phyloP scores from a whole-genome alignment of 2,888 invertebrate species.

The Pteria penguin region DNA sequence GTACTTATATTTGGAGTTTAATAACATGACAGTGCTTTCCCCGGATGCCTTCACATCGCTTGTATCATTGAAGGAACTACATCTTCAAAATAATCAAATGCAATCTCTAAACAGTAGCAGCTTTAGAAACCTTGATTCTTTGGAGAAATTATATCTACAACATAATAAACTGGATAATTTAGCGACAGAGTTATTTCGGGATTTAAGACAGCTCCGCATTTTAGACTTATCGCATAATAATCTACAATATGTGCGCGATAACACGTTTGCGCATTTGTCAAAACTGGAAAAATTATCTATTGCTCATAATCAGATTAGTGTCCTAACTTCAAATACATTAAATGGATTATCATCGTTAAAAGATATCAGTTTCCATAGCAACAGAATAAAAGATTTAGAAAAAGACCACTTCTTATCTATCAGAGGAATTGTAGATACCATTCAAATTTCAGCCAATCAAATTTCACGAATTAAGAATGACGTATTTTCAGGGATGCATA shows the following conservation, averaged over 20 bases:
- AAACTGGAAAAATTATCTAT: slow-evolving; percentile 47
- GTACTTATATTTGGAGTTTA: slow-evolving; percentile 52
- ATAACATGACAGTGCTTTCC: slow-evolving; percentile 48
- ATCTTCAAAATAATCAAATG: slow-evolving; percentile 50
- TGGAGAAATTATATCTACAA: slow-evolving; percentile 51
- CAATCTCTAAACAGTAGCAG: slow-evolving; percentile 44
- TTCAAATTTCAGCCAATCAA: slow-evolving; percentile 54
- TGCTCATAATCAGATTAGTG: slow-evolving; percentile 49
- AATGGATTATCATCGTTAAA: slow-evolving; percentile 50
- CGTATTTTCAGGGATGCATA: slow-evolving; percentile 56
- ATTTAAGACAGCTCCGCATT: slow-evolving; percentile 44
- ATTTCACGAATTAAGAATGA: slow-evolving; percentile 49
- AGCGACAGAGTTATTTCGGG: slow-evolving; percentile 48
- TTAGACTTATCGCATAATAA: slow-evolving; percentile 57
- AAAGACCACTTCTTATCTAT: slow-evolving; percentile 42
- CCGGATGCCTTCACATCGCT: slow-evolving; percentile 45
- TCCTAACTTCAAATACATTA: slow-evolving; percentile 46
- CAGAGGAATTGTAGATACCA: slow-evolving; percentile 39
- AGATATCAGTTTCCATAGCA: slow-evolving; percentile 47
- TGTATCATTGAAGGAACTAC: slow-evolving; percentile 51
- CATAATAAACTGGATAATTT: slow-evolving; percentile 51
- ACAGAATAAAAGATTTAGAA: slow-evolving; percentile 46
- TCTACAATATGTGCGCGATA: slow-evolving; percentile 42
- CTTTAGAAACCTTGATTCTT: slow-evolving; percentile 42
- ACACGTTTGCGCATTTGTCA: slow-evolving; percentile 48